Base-by-base conservation (phyloP, 1,140 invertebrate species). In the Leptestheria dahalacensis region DNA sequence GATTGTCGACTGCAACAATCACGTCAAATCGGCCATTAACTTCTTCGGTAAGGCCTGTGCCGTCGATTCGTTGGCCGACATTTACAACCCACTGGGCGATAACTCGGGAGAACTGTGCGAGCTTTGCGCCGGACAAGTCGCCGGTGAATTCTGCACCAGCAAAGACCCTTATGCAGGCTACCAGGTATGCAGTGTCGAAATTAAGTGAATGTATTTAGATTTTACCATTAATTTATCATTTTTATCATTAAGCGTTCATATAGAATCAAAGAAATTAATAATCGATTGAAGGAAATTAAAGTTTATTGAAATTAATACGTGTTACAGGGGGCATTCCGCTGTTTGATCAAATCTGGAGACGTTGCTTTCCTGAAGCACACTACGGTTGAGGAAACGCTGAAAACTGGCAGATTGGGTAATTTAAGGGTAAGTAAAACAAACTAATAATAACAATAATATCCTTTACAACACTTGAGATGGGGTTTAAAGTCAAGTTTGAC, bases 21-120 rank as follows among this genome's bases (percentile, higher is more conserved):
- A 96, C 69, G 88, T 97, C 0, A 94, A 97, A 72, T 88, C 89
- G 2, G 85, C 91, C 0, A 86, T 87, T 10, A 80, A 84, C 61
- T 97, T 82, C 69, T 97, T 97, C 70, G 85, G 86, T 3, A 78
- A 81, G 52, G 93, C 91, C 53, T 98, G 94, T 75, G 89, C 93
- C 20, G 87, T 92, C 0, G 94, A 95, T 71, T 88, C 91, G 1
- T 72, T 97, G 12, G 81, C 84, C 29, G 85, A 93, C 68, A 87
- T 90, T 72, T 91, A 94, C 68, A 98, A 97, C 78, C 92, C 92
- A 25, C 85, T 94, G 68, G 92, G 85, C 61, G 84, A 86, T 66
- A 88, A 88, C 72, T 84, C 84, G 12, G 78, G 84, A 62, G 76
- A 78, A 59, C 75, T 97, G 3, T 98, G 94, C 72, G 75, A 83